These are phyloP conservation scores for Xiphophorus birchmanni DNA, from an alignment of 2,797 vertebrate species.

Conservation along the genomic window DNA sequence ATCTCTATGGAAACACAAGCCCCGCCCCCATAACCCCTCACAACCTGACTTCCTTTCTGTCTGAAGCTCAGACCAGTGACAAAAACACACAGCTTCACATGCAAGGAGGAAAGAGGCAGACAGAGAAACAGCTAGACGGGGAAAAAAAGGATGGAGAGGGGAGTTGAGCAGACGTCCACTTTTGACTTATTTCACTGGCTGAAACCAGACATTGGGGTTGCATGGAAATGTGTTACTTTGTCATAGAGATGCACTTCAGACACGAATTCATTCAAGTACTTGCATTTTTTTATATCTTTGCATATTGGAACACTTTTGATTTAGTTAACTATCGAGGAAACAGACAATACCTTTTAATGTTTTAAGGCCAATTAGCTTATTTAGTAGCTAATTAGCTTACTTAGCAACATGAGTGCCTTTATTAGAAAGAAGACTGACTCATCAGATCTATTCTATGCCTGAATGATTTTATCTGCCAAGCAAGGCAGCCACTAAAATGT, in stretches of 20 bases:
- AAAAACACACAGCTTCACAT: slow-evolving; percentile 34
- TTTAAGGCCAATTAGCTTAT: neutral
- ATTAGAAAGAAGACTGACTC: neutral
- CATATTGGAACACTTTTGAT: neutral
- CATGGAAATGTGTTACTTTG: neutral
- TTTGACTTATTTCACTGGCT: neutral
- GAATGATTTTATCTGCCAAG: neutral
- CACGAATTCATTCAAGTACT: neutral
- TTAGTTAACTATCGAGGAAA: neutral
- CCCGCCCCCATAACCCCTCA: slow-evolving; percentile 47
- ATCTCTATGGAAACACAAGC: slow-evolving; percentile 78
- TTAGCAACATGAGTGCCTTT: neutral
- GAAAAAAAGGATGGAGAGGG: slow-evolving; percentile 6
- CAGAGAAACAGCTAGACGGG: neutral
- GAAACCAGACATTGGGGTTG: neutral
- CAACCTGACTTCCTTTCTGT: slow-evolving; percentile 71
- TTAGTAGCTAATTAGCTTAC: neutral
- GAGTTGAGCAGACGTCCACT: slow-evolving; percentile 26
- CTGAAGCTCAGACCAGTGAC: slow-evolving; percentile 62
- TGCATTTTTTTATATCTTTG: neutral
- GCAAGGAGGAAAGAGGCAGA: slow-evolving; percentile 20
- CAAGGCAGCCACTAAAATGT: neutral
- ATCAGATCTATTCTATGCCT: neutral
- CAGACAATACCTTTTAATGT: neutral
- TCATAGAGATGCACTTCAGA: neutral